Evolutionary conservation across 2,888 invertebrate species (phyloP).

Genomic region (Ptychoptera albimana): DNA sequence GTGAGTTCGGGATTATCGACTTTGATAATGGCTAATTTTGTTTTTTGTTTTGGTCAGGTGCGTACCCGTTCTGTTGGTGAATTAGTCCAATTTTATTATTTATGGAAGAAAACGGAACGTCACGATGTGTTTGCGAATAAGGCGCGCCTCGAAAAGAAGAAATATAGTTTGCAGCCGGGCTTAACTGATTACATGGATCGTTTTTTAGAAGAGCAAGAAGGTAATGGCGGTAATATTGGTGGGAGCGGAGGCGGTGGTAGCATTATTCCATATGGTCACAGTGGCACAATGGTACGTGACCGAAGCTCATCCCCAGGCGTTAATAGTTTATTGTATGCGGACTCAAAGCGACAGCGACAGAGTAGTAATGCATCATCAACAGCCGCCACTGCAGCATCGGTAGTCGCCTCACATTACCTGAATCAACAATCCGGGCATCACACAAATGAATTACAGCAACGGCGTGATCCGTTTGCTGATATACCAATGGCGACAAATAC

Average conservation of each 20-base stretch:
- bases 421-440: no score
- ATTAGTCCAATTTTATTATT: conserved; percentile 87
- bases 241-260: conserved; percentile 24
- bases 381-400: no score
- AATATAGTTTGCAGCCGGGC: conserved; percentile 81
- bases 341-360: conserved; percentile 5
- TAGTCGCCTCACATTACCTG: no score
- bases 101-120: conserved; percentile 98
- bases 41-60: conserved; percentile 34
- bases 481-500: background rate
- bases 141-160: conserved; percentile 78
- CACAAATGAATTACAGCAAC: no score
- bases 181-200: conserved; percentile 90
- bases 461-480: no score
- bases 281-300: conserved; percentile 2
- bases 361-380: background rate
- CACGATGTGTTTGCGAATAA: conserved; percentile 83
- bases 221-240: conserved; percentile 35
- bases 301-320: conserved; percentile 7
- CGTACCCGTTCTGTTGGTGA: conserved; percentile 90
- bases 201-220: conserved; percentile 74
- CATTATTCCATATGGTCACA: background rate
- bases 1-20: conserved; percentile 22
- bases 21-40: conserved; percentile 10
- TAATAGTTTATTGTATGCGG: conserved; percentile 8